Percentiles rank a stretch among this genome's conserved stretches.
phyloP scores from a whole-genome alignment of 2,113 vertebrate genomes.

The Cyprinodon variegatus region DNA sequence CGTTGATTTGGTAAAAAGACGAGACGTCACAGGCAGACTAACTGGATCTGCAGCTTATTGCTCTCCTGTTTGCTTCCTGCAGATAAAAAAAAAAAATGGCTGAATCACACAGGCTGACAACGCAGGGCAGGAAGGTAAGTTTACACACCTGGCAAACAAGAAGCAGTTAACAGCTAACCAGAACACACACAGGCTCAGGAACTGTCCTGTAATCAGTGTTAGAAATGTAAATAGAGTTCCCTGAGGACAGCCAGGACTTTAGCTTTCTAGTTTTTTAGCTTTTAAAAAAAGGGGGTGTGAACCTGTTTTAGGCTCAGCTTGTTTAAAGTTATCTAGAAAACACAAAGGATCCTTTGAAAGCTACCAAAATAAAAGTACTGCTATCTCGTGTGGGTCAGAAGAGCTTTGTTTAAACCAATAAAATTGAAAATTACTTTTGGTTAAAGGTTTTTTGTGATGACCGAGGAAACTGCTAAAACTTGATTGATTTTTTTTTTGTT shows the following conservation, averaged over 20 bases:
- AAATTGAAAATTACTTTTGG: not conserved
- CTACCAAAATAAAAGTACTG: slow-evolving; percentile 44
- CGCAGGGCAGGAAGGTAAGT: slow-evolving; percentile 57
- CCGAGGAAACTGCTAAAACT: too few species aligned
- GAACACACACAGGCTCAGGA: not conserved
- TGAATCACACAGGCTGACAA: slow-evolving; percentile 24
- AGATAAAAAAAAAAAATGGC: slow-evolving; percentile 47
- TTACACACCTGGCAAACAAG: not conserved
- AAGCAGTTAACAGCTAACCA: not conserved
- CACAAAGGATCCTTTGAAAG: not conserved
- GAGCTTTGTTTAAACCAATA: not conserved
- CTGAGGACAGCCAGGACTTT: not conserved
- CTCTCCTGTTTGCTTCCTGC: slow-evolving; percentile 14
- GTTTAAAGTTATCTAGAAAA: not conserved
- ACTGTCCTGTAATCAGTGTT: too few species aligned
- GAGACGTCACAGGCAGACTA: slow-evolving; percentile 16
- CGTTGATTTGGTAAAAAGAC: not conserved
- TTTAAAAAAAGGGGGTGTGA: not conserved
- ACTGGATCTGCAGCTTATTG: slow-evolving; percentile 37
- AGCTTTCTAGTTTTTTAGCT: not conserved
- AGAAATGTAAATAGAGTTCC: not conserved
- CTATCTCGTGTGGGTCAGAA: not conserved
- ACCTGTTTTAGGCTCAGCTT: not conserved
- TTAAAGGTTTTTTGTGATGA: too few species aligned
- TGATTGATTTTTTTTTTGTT: too few species aligned